These are phyloP conservation scores for Hydrolagus affinis DNA, from an alignment of 2,113 vertebrate genomes.

Conservation along the genomic window DNA sequence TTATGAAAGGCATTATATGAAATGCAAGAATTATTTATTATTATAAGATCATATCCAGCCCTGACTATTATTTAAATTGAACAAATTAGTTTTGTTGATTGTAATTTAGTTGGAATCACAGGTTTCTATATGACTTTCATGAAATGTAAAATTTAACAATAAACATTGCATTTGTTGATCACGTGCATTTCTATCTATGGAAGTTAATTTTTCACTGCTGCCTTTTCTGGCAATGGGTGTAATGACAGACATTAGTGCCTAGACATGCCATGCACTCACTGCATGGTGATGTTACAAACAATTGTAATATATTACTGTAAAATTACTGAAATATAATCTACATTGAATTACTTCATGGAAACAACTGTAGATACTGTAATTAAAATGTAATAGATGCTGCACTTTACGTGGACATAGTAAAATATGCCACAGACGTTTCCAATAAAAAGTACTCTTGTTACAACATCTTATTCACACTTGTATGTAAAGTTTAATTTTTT, in stretches of 20 bases:
- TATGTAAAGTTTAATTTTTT: too few species aligned
- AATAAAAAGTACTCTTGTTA: too few species aligned
- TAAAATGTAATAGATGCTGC: neutral
- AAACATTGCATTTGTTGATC: neutral
- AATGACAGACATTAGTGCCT: neutral
- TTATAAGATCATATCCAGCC: neutral
- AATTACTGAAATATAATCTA: neutral
- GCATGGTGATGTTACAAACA: constrained; percentile 3
- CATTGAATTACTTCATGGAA: neutral
- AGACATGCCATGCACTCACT: neutral
- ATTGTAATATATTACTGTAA: neutral
- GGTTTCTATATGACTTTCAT: neutral
- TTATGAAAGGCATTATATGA: too few species aligned
- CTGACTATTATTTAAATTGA: neutral
- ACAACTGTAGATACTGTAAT: neutral
- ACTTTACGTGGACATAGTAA: neutral
- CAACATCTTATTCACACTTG: too few species aligned
- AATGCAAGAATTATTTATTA: too few species aligned
- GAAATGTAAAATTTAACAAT: neutral
- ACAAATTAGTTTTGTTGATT: neutral
- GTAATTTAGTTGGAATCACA: neutral
- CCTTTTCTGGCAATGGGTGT: neutral
- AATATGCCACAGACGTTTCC: neutral
- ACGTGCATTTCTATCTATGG: neutral
- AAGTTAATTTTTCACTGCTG: neutral